Evolutionary conservation across 2,888 invertebrate species (phyloP), one percentile per base, ranked within the genome.

Genomic region (Holacanthella duospinosa): DNA sequence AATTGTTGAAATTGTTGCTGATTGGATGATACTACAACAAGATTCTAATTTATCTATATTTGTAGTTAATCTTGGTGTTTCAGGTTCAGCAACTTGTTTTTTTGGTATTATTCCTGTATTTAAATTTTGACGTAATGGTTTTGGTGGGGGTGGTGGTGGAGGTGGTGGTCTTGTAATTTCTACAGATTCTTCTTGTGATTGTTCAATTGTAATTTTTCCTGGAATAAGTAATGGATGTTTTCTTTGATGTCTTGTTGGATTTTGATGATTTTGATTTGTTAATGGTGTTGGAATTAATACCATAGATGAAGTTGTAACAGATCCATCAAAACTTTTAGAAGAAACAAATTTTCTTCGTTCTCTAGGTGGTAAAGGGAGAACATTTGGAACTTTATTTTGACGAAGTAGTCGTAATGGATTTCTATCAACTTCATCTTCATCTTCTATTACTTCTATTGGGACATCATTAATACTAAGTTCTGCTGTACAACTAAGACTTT

Each of bases 201-300:
- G 19, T 29, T 27, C 25, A 16, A 53, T 6, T 21, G 53, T 16
- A 4, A 48, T 43, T 44, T 29, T 55, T 12, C 63, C 63, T 24
- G 88, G 87, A 71, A 89, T 86, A 59, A 89, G 85, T 43, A 91
- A 78, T 0, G 90, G 89, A 80, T 89, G 86, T 75, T 88, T 90
- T 44, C 90, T 80, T 63, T 88, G 86, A 75, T 89, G 89, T 19
- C 89, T 80, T 1, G 69, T 62, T 9, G 64, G 44, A 25, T n/a
- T 19, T 9, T 12, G 21, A 3, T 48, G 53, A 43, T 57, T 28
- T 1, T 28, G 28, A 53, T n/a, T 25, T 6, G 54, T n/a, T 21
- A 29, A 4, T 27, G 57, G 83, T 3, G 25, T 55, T 12, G 55
- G 26, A n/a, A n/a, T n/a, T 6, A 25, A 4, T 29, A 9, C 19